These are phyloP conservation scores for Acleris sparsana DNA, from an alignment of 2,888 invertebrate species.

Conservation along the genomic window DNA sequence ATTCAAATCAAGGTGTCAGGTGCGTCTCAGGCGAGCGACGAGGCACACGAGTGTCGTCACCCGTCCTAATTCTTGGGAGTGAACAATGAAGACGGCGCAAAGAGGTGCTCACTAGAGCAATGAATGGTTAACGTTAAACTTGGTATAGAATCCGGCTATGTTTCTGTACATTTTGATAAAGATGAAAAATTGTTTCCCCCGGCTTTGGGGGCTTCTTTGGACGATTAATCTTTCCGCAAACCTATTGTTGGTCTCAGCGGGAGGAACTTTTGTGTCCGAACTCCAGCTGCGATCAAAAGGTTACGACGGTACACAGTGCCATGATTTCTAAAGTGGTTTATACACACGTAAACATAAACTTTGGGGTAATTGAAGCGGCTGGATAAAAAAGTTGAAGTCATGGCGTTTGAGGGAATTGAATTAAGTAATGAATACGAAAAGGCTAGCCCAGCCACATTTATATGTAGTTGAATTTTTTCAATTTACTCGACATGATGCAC, in stretches of 20 bases:
- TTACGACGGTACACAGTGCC: slow-evolving; percentile 60
- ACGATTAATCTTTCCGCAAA: slow-evolving; percentile 79
- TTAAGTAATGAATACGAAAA: background rate
- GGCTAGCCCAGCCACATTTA: slow-evolving; percentile 11
- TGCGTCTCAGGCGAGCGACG: slow-evolving; percentile 13
- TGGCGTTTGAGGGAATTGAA: background rate
- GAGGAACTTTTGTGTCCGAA: slow-evolving; percentile 74
- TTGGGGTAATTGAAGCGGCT: slow-evolving; percentile 1
- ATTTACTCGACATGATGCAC: slow-evolving; percentile 61
- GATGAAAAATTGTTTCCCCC: slow-evolving; percentile 79
- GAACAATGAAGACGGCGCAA: slow-evolving; percentile 21
- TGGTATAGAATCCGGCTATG: slow-evolving; percentile 50
- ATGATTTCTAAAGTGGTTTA: slow-evolving; percentile 53
- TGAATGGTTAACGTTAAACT: slow-evolving; percentile 28
- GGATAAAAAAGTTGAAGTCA: background rate
- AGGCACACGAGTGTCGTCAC: slow-evolving; percentile 6
- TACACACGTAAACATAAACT: slow-evolving; percentile 5
- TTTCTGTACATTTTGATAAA: slow-evolving; percentile 74
- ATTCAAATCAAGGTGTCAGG: slow-evolving; percentile 33
- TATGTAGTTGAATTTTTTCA: slow-evolving; percentile 46
- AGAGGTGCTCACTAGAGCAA: slow-evolving; percentile 26
- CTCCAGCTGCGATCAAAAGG: slow-evolving; percentile 74
- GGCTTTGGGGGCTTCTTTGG: slow-evolving; percentile 71
- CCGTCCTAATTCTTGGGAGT: slow-evolving; percentile 17
- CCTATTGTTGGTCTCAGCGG: slow-evolving; percentile 74